Evolutionary conservation across 2,113 vertebrate genomes (phyloP).

Genomic region (Acrocephalus arundinaceus): DNA sequence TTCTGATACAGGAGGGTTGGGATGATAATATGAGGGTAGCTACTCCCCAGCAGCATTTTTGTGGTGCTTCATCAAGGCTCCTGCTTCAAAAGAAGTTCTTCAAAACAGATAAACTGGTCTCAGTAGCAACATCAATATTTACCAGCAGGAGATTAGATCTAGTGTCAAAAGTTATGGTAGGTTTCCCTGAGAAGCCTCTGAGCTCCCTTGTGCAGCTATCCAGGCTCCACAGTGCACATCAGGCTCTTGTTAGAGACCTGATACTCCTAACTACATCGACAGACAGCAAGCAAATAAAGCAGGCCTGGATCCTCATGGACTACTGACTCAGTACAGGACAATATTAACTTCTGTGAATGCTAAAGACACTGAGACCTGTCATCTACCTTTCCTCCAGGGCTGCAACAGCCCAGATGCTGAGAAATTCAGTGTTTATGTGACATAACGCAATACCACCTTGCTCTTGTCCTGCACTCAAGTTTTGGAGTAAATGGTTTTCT

Average conservation of each 20-base stretch:
- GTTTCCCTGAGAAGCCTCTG: not conserved
- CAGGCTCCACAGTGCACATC: accelerated
- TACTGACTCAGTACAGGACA: not conserved
- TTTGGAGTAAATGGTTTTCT: not conserved
- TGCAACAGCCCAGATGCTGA: not conserved
- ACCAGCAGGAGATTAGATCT: not conserved
- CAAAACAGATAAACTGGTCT: not conserved
- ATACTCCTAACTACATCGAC: not conserved
- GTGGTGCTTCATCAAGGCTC: not conserved
- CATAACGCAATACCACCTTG: not conserved
- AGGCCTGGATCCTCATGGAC: not conserved
- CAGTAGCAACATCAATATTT: not conserved
- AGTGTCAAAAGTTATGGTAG: not conserved
- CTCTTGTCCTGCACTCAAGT: not conserved
- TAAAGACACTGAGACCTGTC: not conserved
- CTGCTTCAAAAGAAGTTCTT: not conserved
- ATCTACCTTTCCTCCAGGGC: not conserved
- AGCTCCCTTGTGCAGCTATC: not conserved
- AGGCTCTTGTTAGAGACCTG: not conserved
- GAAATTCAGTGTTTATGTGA: not conserved
- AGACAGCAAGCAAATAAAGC: not conserved
- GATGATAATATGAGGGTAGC: not conserved
- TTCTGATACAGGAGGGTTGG: accelerated
- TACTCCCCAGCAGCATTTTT: not conserved
- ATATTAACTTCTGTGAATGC: not conserved